Conservation (phyloP, 1,140 invertebrate genomes). For the Panulirus ornatus region DNA sequence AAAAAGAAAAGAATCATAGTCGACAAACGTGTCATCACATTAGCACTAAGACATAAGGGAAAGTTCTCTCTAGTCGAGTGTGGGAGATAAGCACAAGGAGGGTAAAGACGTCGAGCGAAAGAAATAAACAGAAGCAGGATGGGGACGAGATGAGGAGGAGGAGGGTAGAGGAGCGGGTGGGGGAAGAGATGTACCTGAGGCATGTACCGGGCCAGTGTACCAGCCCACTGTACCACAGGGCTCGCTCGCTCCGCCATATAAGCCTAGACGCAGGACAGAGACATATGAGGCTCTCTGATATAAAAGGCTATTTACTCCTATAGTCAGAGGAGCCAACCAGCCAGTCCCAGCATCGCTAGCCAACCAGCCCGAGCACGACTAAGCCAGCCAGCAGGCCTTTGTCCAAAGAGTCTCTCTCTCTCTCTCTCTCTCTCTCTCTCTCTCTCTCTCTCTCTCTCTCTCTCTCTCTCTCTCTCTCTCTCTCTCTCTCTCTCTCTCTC, state of each 20-base stretch:
- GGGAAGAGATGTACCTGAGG: no score
- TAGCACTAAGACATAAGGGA: no score
- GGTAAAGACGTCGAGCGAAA: no score
- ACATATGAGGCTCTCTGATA: constrained; percentile 46
- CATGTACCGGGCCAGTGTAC: no score
- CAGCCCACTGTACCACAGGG: constrained; percentile 11
- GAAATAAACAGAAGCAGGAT: no score
- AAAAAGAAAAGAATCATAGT: no score
- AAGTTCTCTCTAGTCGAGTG: no score
- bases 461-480: constrained; percentile 33
- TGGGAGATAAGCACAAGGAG: no score
- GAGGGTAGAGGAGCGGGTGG: no score
- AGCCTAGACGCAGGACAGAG: constrained; percentile 46
- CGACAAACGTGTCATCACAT: no score
- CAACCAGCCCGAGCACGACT: constrained; percentile 46
- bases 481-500: not conserved
- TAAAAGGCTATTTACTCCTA: constrained; percentile 54
- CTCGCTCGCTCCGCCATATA: constrained; percentile 29
- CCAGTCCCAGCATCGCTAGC: no score
- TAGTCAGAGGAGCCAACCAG: constrained; percentile 27
- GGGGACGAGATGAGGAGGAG: no score
- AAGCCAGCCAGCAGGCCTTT: constrained; percentile 44
- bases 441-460: not conserved
- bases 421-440: not conserved
- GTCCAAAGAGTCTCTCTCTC: constrained; percentile 24